Base-by-base conservation (phyloP, 1,140 invertebrate genomes). In the Vollenhovia emeryi region DNA sequence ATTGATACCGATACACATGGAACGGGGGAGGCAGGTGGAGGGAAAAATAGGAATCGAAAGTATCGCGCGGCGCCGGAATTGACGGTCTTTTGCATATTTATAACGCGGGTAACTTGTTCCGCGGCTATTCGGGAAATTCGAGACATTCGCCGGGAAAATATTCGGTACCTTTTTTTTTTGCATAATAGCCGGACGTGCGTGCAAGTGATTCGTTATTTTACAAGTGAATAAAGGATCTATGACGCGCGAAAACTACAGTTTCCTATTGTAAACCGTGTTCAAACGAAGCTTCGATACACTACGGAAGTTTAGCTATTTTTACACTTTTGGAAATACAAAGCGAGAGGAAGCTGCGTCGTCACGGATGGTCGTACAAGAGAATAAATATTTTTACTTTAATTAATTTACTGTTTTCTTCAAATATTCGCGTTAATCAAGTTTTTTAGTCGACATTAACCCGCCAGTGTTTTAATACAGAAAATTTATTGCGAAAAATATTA, bases 81-180 rank as follows among this genome's bases (percentile, higher is more conserved):
- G 76, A 79, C 33, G 45, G 45, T 50, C 76, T 68, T 40, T 68
- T 79, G 62, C 60, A 79, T 79, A 79, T 79, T 79, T 33, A 79
- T 79, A 79, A 79, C 45, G 62, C 33, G 30, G 7, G 21, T 59
- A 82, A 57, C 78, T 71, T 73, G 66, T 82, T 82, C 36, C 36
- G 78, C 48, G 27, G 50, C 27, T 82, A 82, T 82, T 73, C 50
- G 36, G 18, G 7, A 82, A 57, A 82, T 73, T 82, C 55, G 66
- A 71, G 50, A 71, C 78, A 82, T 57, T 82, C 13, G 24, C 18
- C 24, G 24, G 36, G n/a, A 73, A 43, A 73, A 59, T 33, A 45
- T 59, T 27, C 36, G 64, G 11, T 2, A 40, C 33, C 13, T 6
- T 48, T 68, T 68, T 62, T 36, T 50, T 69, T 69, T 64, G 27